A percentile compares a stretch with the other conserved stretches of the same genome.
Evolutionary conservation across 1,140 invertebrate genomes (phyloP).

Genomic region (Phortica variegata): DNA sequence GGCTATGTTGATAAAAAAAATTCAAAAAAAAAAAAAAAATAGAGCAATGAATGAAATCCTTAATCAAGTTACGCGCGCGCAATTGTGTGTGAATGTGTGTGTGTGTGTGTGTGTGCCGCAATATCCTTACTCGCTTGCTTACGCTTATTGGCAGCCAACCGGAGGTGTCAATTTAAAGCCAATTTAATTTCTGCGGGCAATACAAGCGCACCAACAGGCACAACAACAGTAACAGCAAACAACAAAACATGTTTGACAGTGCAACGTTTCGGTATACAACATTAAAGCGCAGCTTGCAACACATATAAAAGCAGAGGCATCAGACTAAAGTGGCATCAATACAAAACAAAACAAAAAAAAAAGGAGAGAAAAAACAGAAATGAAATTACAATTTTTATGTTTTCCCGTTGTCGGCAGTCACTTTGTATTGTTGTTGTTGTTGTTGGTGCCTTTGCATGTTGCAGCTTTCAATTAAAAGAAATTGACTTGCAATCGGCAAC

Average conservation of each 20-base stretch:
- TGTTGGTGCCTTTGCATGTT: conserved; percentile 39
- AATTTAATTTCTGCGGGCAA: conserved; percentile 47
- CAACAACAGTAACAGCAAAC: conserved; percentile 17
- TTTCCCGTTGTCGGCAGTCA: conserved; percentile 19
- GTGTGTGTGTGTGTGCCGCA: conserved; percentile 18
- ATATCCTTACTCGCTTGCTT: no score
- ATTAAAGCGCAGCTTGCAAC: conserved; percentile 33
- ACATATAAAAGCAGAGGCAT: background rate
- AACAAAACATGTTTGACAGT: conserved; percentile 32
- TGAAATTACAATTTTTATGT: conserved; percentile 54
- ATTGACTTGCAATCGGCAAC: conserved; percentile 24
- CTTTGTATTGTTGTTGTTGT: conserved; percentile 5
- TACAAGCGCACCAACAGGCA: conserved; percentile 14
- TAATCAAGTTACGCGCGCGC: conserved; percentile 45
- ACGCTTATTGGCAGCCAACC: no score
- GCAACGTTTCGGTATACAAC: no score
- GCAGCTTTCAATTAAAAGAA: conserved; percentile 52
- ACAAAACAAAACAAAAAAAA: conserved; percentile 12
- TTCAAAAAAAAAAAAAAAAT: background rate
- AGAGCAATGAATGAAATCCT: conserved; percentile 34
- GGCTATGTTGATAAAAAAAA: no score
- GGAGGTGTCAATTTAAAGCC: conserved; percentile 57
- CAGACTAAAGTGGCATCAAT: no score
- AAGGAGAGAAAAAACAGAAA: conserved; percentile 9
- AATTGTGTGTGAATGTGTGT: conserved; percentile 18